Conservation (phyloP, 1,140 invertebrate species). For the Batillaria attramentaria region DNA sequence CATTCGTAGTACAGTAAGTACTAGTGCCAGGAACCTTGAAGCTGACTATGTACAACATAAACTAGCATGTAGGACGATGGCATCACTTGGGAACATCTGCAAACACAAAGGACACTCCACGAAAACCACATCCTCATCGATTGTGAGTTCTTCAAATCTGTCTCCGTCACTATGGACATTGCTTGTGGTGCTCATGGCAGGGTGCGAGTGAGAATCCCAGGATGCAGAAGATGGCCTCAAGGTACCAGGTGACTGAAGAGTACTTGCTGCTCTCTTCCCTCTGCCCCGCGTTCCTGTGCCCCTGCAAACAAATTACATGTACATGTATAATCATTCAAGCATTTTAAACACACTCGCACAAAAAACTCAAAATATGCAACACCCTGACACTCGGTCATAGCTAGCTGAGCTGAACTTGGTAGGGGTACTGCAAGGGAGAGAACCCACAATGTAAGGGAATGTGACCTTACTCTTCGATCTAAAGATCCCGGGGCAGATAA, state of each 20-base stretch:
- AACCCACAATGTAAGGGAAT: too few relatives aligned
- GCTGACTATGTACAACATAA: conserved; percentile 21
- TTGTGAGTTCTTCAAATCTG: not conserved
- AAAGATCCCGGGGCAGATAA: too few relatives aligned
- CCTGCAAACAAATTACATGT: too few relatives aligned
- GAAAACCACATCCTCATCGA: conserved; percentile 10
- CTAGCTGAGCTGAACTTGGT: too few relatives aligned
- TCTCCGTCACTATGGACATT: not conserved
- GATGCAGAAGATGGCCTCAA: not conserved
- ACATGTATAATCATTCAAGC: too few relatives aligned
- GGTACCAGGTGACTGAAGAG: too few relatives aligned
- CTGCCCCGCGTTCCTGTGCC: not conserved
- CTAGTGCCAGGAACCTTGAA: not conserved
- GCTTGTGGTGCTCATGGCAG: too few relatives aligned
- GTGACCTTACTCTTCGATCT: too few relatives aligned
- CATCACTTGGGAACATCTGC: conserved; percentile 39
- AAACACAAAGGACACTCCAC: conserved; percentile 44
- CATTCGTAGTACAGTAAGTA: not conserved
- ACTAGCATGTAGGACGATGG: conserved; percentile 38
- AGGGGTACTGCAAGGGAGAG: too few relatives aligned
- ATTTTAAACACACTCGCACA: too few relatives aligned
- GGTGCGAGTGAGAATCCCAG: not conserved
- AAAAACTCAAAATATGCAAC: too few relatives aligned
- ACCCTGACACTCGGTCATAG: too few relatives aligned
- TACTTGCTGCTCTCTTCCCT: not conserved